These are phyloP conservation scores for Diabrotica balteata DNA, from an alignment of 2,888 invertebrate genomes.

Conservation along the genomic window DNA sequence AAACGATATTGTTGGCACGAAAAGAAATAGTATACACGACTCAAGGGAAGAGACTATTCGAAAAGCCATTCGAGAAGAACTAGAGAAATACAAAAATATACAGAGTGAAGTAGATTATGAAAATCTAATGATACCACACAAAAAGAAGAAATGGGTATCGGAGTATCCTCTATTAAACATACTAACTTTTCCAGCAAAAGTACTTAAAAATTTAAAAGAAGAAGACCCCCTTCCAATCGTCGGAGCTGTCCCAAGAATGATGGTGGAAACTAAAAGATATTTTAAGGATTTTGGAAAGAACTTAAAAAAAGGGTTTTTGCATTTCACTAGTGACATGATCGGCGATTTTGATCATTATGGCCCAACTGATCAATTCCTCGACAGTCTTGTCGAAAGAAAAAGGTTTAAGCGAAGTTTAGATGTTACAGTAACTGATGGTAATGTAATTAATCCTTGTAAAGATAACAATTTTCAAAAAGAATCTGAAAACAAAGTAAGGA, in stretches of 20 bases:
- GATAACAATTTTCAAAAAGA: constrained; percentile 32
- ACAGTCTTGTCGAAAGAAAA: constrained; percentile 27
- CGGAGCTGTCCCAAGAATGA: constrained; percentile 50
- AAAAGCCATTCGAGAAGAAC: constrained; percentile 40
- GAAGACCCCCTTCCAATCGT: constrained; percentile 50
- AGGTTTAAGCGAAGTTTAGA: constrained; percentile 27
- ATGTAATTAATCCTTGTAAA: constrained; percentile 25
- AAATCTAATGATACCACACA: constrained; percentile 6
- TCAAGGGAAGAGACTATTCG: constrained; percentile 29
- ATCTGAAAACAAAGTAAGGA: constrained; percentile 33
- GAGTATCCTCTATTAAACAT: constrained; percentile 52
- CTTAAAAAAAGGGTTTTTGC: constrained; percentile 50
- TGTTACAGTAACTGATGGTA: neutral
- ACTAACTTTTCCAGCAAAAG: constrained; percentile 51
- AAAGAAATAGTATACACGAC: constrained; percentile 3
- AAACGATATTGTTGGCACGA: constrained; percentile 4
- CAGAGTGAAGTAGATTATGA: constrained; percentile 17
- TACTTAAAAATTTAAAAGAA: constrained; percentile 50
- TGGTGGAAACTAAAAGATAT: constrained; percentile 51
- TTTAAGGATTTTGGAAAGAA: constrained; percentile 52
- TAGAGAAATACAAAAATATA: constrained; percentile 36
- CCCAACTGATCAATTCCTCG: constrained; percentile 28
- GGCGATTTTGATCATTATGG: constrained; percentile 48
- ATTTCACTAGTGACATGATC: constrained; percentile 51
- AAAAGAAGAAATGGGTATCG: constrained; percentile 32